phyloP scores from a whole-genome alignment of 2,888 invertebrate species.

The Chouioia cunea region DNA sequence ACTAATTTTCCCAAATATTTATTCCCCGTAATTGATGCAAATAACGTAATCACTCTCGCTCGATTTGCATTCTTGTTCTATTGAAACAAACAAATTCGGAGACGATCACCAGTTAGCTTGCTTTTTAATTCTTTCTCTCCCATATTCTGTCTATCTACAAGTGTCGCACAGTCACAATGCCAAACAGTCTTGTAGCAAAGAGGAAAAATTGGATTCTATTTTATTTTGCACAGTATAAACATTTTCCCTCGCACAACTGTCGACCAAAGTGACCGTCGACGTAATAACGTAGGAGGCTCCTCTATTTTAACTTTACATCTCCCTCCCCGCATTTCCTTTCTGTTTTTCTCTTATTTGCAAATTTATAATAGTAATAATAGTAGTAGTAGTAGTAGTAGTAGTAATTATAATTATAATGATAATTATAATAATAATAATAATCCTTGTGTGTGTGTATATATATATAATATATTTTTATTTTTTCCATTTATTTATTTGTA shows the following conservation, averaged over 20 bases:
- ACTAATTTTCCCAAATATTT: slow-evolving; percentile 47
- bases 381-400: slow-evolving; percentile 46
- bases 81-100: slow-evolving; percentile 15
- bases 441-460: slow-evolving; percentile 50
- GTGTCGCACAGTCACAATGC: slow-evolving; percentile 8
- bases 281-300: slow-evolving; percentile 17
- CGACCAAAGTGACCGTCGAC: slow-evolving; percentile 19
- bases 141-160: slow-evolving; percentile 43
- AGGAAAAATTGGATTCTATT: slow-evolving; percentile 27
- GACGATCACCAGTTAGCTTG: slow-evolving; percentile 28
- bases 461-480: slow-evolving; percentile 46
- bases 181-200: slow-evolving; percentile 8
- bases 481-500: slow-evolving; percentile 49
- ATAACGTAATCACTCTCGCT: slow-evolving; percentile 61
- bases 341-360: slow-evolving; percentile 32
- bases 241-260: slow-evolving; percentile 33
- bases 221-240: slow-evolving; percentile 40
- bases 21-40: slow-evolving; percentile 62
- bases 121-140: slow-evolving; percentile 40
- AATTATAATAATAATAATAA: slow-evolving; percentile 46
- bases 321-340: slow-evolving; percentile 23
- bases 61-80: slow-evolving; percentile 4
- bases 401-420: slow-evolving; percentile 48
- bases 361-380: slow-evolving; percentile 48
- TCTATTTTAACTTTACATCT: slow-evolving; percentile 23